phyloP scores from a whole-genome alignment of 2,113 vertebrate species.

The Hyla sarda region DNA sequence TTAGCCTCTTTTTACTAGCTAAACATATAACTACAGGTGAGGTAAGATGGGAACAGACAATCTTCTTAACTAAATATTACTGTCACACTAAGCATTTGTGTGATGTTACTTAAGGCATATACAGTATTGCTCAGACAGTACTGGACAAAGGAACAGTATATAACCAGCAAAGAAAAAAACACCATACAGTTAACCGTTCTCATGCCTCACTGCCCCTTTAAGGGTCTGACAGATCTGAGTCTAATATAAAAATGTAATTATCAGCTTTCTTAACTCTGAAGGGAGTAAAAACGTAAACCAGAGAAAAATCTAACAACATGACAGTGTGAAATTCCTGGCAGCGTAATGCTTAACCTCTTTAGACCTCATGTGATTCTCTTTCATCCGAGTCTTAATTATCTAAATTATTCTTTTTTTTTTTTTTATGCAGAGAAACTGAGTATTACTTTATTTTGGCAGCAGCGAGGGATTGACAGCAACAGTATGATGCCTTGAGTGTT shows the following conservation, averaged over 20 bases:
- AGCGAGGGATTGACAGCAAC: conserved; percentile 9
- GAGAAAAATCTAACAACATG: conserved; percentile 17
- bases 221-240: conserved; percentile 3
- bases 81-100: background rate
- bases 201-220: background rate
- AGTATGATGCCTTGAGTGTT: background rate
- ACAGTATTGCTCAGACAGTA: background rate
- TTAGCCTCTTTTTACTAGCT: background rate
- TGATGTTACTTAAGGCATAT: background rate
- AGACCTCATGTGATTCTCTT: conserved; percentile 33
- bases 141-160: background rate
- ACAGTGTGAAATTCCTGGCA: conserved; percentile 37
- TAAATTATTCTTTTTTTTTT: conserved; percentile 39
- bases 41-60: background rate
- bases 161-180: background rate
- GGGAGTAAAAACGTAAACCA: conserved; percentile 8
- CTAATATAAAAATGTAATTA: conserved; percentile 45
- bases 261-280: conserved; percentile 25
- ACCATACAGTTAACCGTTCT: background rate
- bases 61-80: background rate
- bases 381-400: conserved; percentile 44
- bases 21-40: background rate
- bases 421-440: conserved; percentile 12
- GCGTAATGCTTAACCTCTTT: conserved; percentile 33
- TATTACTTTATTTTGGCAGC: conserved; percentile 28